Evolutionary conservation across 2,113 vertebrate species (phyloP).

Genomic region (Limnothrissa miodon): DNA sequence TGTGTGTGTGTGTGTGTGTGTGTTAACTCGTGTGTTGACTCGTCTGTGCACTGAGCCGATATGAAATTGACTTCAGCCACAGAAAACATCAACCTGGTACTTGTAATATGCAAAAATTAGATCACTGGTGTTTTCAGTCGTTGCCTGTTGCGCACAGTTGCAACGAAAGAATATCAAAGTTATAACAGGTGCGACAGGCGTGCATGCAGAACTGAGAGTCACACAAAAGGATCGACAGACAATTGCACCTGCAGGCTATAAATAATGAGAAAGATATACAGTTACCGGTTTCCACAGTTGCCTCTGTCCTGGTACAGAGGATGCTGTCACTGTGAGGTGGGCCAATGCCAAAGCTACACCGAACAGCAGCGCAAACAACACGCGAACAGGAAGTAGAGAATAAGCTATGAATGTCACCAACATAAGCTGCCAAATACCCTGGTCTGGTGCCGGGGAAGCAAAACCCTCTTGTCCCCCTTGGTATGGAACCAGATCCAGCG

Average conservation of each 20-base stretch:
- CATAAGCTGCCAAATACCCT: constrained; percentile 97
- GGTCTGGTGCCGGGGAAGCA: constrained; percentile 78
- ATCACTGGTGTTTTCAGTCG: not conserved
- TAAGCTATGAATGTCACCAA: constrained; percentile 96
- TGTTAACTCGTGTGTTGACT: not conserved
- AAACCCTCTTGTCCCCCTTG: constrained; percentile 64
- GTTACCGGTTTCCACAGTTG: constrained; percentile 94
- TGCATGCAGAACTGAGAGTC: not conserved
- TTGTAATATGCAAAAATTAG: not conserved
- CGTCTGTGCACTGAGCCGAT: no score
- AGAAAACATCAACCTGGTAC: not conserved
- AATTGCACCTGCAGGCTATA: not conserved
- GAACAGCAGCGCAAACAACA: constrained; percentile 88
- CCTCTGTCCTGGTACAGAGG: constrained; percentile 80
- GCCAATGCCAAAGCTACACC: constrained; percentile 87
- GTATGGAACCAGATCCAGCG: constrained; percentile 54
- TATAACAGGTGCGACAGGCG: not conserved
- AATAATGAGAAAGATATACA: constrained; percentile 12
- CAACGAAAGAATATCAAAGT: not conserved
- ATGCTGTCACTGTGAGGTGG: constrained; percentile 90
- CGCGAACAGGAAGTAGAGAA: constrained; percentile 91
- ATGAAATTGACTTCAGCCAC: no score
- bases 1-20: constrained; percentile 22
- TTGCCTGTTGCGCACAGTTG: not conserved
- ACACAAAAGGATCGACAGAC: not conserved